phyloP scores from a whole-genome alignment of 2,797 vertebrate species.

The Melanotaenia maccullochi region DNA sequence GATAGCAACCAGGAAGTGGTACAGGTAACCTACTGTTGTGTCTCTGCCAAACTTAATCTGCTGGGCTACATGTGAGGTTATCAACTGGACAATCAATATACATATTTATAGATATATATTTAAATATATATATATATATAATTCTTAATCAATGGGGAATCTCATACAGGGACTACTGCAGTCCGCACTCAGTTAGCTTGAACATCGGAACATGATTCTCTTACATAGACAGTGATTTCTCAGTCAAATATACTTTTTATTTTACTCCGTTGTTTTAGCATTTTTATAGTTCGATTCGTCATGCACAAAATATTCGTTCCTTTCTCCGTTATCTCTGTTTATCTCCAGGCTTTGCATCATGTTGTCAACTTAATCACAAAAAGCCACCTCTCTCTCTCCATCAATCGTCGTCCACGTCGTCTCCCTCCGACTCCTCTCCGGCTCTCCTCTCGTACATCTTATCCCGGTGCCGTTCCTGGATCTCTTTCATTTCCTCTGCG shows the following conservation, averaged over 20 bases:
- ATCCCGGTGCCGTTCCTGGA: constrained; percentile 94
- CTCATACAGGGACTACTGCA: constrained; percentile 73
- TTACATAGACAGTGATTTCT: constrained; percentile 82
- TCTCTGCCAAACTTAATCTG: constrained; percentile 73
- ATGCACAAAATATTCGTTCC: constrained; percentile 78
- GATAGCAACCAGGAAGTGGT: constrained; percentile 60
- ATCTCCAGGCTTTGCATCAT: constrained; percentile 71
- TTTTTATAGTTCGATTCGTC: constrained; percentile 79
- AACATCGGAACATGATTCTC: constrained; percentile 78
- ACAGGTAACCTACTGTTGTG: constrained; percentile 42
- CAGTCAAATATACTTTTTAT: constrained; percentile 80
- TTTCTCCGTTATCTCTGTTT: constrained; percentile 40
- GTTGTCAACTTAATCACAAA: constrained; percentile 64
- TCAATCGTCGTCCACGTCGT: constrained; percentile 96
- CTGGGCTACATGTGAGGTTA: constrained; percentile 72
- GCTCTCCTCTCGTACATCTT: constrained; percentile 91
- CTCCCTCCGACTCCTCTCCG: constrained; percentile 90
- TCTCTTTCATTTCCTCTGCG: constrained; percentile 97
- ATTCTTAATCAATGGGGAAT: constrained; percentile 60
- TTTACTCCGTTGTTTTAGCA: constrained; percentile 75
- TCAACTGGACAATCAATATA: constrained; percentile 63
- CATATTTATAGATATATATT: constrained; percentile 35
- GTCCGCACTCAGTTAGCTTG: constrained; percentile 73
- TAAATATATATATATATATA: constrained; percentile 22
- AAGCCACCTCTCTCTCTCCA: constrained; percentile 31